Conservation (phyloP, 2,888 invertebrate genomes). For the Neoascia interrupta region DNA sequence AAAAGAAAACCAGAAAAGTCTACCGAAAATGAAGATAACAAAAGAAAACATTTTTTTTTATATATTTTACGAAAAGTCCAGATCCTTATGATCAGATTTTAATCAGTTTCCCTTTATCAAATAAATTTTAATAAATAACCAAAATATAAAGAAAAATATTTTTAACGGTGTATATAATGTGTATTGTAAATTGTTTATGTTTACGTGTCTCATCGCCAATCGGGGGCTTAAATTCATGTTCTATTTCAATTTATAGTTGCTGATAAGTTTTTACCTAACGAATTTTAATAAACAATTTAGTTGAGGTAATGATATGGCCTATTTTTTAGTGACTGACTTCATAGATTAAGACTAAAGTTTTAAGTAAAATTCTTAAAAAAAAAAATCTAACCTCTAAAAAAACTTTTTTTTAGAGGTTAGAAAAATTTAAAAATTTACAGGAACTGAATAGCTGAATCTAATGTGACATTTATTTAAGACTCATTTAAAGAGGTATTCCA, state of each 20-base stretch:
- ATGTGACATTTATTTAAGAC: too few relatives aligned
- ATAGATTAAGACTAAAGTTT: constrained; percentile 41
- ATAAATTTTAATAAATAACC: constrained; percentile 31
- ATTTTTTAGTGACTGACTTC: constrained; percentile 33
- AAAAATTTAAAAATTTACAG: too few relatives aligned
- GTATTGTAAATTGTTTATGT: constrained; percentile 31
- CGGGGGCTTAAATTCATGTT: constrained; percentile 6
- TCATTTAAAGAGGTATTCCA: too few relatives aligned
- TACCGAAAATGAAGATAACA: constrained; percentile 29
- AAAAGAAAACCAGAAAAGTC: constrained; percentile 14
- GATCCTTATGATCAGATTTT: constrained; percentile 10
- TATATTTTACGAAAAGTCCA: constrained; percentile 16
- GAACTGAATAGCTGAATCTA: too few relatives aligned
- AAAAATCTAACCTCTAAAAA: too few relatives aligned
- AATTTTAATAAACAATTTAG: not conserved
- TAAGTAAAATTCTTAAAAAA: too few relatives aligned
- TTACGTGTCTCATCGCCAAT: constrained; percentile 44
- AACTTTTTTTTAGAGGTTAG: too few relatives aligned
- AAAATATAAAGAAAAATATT: constrained; percentile 36
- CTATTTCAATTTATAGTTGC: constrained; percentile 11
- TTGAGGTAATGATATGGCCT: constrained; percentile 50
- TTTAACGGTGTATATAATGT: constrained; percentile 47
- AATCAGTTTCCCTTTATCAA: not conserved
- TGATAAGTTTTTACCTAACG: not conserved
- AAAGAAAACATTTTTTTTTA: constrained; percentile 11